Conservation (phyloP, 2,888 invertebrate species). For the Apamea crenata region DNA sequence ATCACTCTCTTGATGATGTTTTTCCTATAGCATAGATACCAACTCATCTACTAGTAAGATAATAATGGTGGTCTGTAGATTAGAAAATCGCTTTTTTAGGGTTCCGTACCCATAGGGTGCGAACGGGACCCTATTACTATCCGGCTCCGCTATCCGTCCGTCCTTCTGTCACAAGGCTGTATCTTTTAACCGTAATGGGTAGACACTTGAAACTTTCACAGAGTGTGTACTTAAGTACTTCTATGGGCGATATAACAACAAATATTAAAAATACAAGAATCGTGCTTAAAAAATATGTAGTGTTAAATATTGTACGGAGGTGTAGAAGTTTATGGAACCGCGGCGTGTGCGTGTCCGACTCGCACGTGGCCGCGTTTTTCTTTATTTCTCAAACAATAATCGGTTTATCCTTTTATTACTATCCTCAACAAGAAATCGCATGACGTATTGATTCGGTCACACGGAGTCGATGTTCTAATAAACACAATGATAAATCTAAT, state of each 20-base stretch:
- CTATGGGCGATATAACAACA: neutral
- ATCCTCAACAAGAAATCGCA: neutral
- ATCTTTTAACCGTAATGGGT: neutral
- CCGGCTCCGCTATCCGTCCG: too few relatives aligned
- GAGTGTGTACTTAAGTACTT: too few relatives aligned
- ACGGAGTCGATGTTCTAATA: slow-evolving; percentile 26
- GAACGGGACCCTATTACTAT: neutral
- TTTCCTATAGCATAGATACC: neutral
- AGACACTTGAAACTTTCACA: neutral
- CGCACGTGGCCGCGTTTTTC: neutral
- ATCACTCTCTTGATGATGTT: slow-evolving; percentile 26
- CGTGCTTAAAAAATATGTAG: neutral
- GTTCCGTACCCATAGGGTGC: neutral
- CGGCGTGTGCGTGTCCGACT: too few relatives aligned
- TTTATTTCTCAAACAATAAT: neutral
- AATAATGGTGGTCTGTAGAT: neutral
- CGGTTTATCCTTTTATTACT: neutral
- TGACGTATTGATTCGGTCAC: slow-evolving; percentile 9
- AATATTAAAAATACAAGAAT: neutral
- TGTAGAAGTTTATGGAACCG: too few relatives aligned
- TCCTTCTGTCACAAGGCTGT: neutral
- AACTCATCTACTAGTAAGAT: neutral
- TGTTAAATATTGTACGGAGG: too few relatives aligned
- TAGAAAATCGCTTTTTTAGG: neutral
- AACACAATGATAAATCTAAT: slow-evolving; percentile 53